These are phyloP conservation scores for Junco hyemalis DNA, from an alignment of 2,113 vertebrate genomes.

Conservation along the genomic window DNA sequence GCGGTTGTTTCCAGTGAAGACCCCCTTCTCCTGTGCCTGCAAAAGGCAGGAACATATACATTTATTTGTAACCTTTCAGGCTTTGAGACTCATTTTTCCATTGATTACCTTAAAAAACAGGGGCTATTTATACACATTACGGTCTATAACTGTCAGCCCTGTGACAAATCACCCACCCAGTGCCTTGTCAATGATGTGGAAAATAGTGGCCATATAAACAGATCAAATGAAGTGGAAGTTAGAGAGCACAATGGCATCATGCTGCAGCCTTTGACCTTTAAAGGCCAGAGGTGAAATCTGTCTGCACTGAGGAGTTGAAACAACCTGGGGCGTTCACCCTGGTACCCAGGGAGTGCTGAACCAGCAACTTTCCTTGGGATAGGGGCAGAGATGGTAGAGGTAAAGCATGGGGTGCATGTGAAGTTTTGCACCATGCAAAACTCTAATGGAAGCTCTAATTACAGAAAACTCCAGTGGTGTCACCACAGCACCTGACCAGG, in stretches of 20 bases:
- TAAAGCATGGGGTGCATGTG: not conserved
- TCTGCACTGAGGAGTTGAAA: not conserved
- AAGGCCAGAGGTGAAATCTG: conserved; percentile 23
- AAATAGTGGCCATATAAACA: conserved; percentile 51
- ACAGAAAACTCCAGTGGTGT: not conserved
- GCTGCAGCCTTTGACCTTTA: not conserved
- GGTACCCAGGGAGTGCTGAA: not conserved
- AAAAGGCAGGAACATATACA: not conserved
- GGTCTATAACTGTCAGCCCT: conserved; percentile 27
- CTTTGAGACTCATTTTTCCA: conserved; percentile 20
- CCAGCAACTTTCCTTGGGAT: not conserved
- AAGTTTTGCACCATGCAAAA: not conserved
- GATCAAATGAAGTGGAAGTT: conserved; percentile 46
- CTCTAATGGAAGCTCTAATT: not conserved
- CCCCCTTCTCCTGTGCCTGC: not conserved
- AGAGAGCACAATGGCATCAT: not conserved
- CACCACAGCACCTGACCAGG: not conserved
- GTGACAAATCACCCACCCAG: conserved; percentile 36
- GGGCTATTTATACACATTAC: conserved; percentile 15
- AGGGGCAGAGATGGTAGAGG: not conserved
- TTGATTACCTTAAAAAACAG: conserved; percentile 20
- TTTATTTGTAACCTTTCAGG: not conserved
- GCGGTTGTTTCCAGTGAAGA: not conserved
- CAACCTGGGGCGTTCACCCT: fast-evolving
- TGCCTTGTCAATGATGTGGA: conserved; percentile 49